These are phyloP conservation scores for Hystrix brachyura DNA, from an alignment of 2,113 vertebrate genomes.

Conservation along the genomic window DNA sequence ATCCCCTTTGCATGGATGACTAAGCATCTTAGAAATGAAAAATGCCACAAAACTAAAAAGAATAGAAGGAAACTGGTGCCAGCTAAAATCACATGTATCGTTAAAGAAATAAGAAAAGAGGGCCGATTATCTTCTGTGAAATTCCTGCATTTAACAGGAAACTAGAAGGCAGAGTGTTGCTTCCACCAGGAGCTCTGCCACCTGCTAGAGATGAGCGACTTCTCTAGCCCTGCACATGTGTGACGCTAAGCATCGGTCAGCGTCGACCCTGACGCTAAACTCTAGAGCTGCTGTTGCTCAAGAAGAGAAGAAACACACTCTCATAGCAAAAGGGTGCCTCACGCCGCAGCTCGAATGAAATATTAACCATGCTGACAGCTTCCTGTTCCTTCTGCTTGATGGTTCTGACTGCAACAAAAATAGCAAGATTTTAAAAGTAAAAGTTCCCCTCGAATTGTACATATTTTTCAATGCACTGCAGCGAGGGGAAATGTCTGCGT, in stretches of 20 bases:
- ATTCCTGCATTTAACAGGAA: background rate
- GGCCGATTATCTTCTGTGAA: background rate
- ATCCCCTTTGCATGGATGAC: background rate
- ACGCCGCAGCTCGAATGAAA: background rate
- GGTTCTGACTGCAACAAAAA: background rate
- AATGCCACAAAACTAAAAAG: background rate
- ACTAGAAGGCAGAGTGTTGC: background rate
- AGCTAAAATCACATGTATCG: background rate
- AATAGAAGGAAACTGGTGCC: background rate
- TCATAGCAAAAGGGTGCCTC: background rate
- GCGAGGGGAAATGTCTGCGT: background rate
- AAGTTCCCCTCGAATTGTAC: background rate
- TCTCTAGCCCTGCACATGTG: no score
- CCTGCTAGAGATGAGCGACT: background rate
- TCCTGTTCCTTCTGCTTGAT: background rate
- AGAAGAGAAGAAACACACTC: background rate
- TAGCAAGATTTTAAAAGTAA: conserved; percentile 17
- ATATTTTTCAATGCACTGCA: background rate
- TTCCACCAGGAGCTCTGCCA: background rate
- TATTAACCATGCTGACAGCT: background rate
- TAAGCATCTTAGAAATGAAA: conserved; percentile 25
- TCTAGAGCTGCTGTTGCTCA: background rate
- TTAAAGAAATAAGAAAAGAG: background rate
- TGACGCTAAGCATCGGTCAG: background rate
- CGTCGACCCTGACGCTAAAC: background rate